Evolutionary conservation across 2,797 vertebrate genomes (phyloP).

Genomic region (Phrynocephalus guinanensis): DNA sequence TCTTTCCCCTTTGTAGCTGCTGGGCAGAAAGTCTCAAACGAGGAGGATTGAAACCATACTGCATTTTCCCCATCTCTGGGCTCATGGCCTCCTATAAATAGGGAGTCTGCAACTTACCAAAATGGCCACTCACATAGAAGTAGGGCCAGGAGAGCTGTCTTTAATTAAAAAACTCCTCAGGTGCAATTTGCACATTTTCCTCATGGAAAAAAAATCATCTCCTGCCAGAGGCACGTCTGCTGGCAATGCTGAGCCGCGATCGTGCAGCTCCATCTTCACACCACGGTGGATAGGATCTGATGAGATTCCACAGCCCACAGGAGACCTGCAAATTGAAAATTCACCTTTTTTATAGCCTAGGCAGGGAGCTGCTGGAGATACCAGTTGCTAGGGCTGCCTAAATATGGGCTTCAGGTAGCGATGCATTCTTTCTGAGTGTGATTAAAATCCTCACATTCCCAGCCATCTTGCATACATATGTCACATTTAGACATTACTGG

Average conservation of each 20-base stretch:
- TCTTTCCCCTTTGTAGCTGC: background rate
- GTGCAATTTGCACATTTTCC: constrained; percentile 69
- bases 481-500: constrained; percentile 43
- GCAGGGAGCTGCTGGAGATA: constrained; percentile 36
- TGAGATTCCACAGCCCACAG: constrained; percentile 57
- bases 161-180: constrained; percentile 64
- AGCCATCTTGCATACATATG: constrained; percentile 16
- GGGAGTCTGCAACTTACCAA: background rate
- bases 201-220: constrained; percentile 63
- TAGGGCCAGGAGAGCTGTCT: constrained; percentile 9
- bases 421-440: constrained; percentile 26
- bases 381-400: constrained; percentile 46
- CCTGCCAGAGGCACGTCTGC: constrained; percentile 42
- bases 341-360: constrained; percentile 45
- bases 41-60: background rate
- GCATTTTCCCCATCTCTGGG: constrained; percentile 3
- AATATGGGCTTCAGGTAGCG: constrained; percentile 56
- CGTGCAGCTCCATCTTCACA: background rate
- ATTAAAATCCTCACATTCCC: constrained; percentile 42
- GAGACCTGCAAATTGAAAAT: constrained; percentile 71
- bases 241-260: background rate
- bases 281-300: constrained; percentile 55
- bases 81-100: background rate
- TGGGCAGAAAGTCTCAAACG: background rate
- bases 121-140: constrained; percentile 11